Evolutionary conservation across 2,888 invertebrate genomes (phyloP).

Genomic region (Tineola bisselliella): DNA sequence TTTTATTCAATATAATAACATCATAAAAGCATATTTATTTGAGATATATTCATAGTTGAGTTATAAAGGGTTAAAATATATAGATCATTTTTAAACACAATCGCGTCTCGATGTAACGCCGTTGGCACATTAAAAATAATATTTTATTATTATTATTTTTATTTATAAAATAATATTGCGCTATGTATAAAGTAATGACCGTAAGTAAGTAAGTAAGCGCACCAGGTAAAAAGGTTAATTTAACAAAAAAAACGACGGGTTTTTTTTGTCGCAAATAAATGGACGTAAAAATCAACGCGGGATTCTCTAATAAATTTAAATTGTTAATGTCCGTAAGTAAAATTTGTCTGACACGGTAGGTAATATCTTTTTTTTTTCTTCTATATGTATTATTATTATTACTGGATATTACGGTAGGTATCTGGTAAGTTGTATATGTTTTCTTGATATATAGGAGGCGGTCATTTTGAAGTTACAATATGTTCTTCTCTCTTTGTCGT

Average conservation of each 20-base stretch:
- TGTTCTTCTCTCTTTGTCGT: too few relatives aligned
- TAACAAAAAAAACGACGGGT: not conserved
- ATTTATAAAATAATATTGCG: constrained; percentile 3
- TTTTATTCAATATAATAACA: too few relatives aligned
- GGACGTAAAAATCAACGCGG: not conserved
- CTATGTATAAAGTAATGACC: not conserved
- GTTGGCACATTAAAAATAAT: not conserved
- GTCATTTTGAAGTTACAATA: too few relatives aligned
- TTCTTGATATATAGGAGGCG: not conserved
- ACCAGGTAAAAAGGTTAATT: constrained; percentile 34
- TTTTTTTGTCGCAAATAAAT: constrained; percentile 12
- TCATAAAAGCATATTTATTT: too few relatives aligned
- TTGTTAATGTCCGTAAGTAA: too few relatives aligned
- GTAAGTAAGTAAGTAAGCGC: constrained; percentile 26
- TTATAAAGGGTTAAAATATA: too few relatives aligned
- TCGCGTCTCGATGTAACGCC: not conserved
- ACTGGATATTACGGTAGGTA: not conserved
- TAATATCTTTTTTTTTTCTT: too few relatives aligned
- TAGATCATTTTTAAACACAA: too few relatives aligned
- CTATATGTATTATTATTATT: constrained; percentile 14
- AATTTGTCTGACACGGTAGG: too few relatives aligned
- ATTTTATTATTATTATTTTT: not conserved
- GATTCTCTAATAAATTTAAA: not conserved
- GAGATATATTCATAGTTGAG: too few relatives aligned
- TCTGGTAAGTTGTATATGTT: constrained; percentile 15